These are phyloP conservation scores for Drosophila histrio DNA, from an alignment of 2,888 invertebrate species.

Conservation along the genomic window DNA sequence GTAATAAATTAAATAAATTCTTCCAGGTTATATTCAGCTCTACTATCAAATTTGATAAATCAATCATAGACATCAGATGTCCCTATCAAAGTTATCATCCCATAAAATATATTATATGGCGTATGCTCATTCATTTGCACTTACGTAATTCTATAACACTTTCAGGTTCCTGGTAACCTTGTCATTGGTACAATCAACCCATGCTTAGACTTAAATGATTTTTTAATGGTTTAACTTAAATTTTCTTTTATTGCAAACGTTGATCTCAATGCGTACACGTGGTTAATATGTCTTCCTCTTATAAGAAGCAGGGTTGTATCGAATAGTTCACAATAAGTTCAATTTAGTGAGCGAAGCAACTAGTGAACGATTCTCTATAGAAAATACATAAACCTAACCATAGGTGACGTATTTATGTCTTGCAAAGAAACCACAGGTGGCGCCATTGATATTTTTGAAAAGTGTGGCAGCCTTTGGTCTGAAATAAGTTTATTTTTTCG, in stretches of 20 bases:
- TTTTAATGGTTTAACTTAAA: not conserved
- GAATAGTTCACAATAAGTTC: no score
- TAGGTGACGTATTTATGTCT: no score
- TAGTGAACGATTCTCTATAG: no score
- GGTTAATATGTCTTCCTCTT: not conserved
- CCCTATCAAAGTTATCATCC: constrained; percentile 53
- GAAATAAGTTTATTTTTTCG: no score
- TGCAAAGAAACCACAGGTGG: no score
- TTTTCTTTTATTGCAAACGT: not conserved
- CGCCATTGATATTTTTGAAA: no score
- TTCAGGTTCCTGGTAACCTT: not conserved
- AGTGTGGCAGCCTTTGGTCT: no score
- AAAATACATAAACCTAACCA: no score
- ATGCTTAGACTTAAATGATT: not conserved
- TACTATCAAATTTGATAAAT: constrained; percentile 39
- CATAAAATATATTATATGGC: not conserved
- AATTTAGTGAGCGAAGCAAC: no score
- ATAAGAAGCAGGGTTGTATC: no score
- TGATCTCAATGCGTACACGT: constrained; percentile 24
- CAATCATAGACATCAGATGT: constrained; percentile 51
- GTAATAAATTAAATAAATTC: not conserved
- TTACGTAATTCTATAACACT: not conserved
- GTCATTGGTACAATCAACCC: not conserved
- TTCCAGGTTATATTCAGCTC: not conserved
- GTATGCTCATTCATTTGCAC: not conserved